Conservation (phyloP, 2,797 vertebrate species). For the Eulemur albifrons region DNA sequence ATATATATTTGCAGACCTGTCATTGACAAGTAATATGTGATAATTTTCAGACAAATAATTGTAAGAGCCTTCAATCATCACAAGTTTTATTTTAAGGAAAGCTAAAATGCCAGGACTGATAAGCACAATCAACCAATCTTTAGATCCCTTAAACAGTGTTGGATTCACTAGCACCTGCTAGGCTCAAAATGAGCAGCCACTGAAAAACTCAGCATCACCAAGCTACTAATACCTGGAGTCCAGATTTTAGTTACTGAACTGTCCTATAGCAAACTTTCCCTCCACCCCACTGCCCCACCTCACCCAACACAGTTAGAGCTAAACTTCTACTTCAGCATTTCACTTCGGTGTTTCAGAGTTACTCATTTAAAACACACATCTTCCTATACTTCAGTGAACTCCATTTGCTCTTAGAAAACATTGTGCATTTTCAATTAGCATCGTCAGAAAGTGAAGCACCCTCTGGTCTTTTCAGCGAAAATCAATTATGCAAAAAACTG, state of each 20-base stretch:
- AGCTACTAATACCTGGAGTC: not conserved
- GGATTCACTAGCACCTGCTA: not conserved
- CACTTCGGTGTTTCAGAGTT: not conserved
- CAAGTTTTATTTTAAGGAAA: conserved; percentile 6
- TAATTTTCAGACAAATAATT: conserved; percentile 10
- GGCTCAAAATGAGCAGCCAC: not conserved
- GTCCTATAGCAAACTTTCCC: not conserved
- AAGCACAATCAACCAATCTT: not conserved
- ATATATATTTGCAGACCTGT: not conserved
- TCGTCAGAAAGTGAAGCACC: conserved; percentile 67
- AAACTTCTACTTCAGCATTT: not conserved
- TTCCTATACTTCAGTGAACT: not conserved
- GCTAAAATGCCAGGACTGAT: not conserved
- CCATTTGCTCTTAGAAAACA: conserved; percentile 18
- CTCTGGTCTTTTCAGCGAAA: conserved; percentile 66
- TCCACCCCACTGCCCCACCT: rapidly evolving
- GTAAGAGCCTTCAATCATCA: not conserved
- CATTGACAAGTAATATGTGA: not conserved
- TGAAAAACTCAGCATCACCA: not conserved
- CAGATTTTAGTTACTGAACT: not conserved
- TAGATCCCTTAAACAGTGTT: not conserved
- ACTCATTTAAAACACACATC: not conserved
- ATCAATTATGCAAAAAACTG: conserved; percentile 67
- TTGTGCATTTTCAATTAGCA: conserved; percentile 63
- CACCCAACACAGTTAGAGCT: not conserved